These are phyloP conservation scores for Hydropsyche betteni DNA, from an alignment of 2,888 invertebrate genomes.

Conservation along the genomic window DNA sequence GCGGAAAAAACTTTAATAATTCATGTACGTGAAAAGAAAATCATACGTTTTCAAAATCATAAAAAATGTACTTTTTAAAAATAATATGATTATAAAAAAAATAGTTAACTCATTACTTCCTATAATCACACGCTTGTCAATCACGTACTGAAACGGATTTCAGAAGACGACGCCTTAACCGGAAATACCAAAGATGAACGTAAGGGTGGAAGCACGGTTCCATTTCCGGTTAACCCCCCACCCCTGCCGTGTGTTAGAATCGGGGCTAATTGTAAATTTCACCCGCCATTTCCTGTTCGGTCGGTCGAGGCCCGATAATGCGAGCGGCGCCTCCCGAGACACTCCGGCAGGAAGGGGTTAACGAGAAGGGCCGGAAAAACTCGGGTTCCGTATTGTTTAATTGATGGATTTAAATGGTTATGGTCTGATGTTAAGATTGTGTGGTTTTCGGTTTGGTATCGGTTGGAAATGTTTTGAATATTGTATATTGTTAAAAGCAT, in stretches of 20 bases:
- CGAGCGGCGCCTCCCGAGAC: background rate
- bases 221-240: conserved; percentile 43
- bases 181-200: background rate
- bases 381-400: background rate
- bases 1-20: too few relatives aligned
- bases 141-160: background rate
- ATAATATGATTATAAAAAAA: too few relatives aligned
- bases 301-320: conserved; percentile 14
- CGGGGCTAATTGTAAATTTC: conserved; percentile 52
- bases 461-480: too few relatives aligned
- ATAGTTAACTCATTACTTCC: too few relatives aligned
- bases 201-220: conserved; percentile 16
- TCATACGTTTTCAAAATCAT: too few relatives aligned
- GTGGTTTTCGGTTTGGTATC: too few relatives aligned
- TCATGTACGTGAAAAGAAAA: too few relatives aligned
- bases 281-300: conserved; percentile 49
- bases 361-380: background rate
- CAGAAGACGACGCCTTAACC: conserved; percentile 1
- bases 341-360: conserved; percentile 4
- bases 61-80: too few relatives aligned
- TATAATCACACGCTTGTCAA: conserved; percentile 15
- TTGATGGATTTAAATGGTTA: too few relatives aligned
- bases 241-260: conserved; percentile 42
- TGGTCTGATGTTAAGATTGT: too few relatives aligned
- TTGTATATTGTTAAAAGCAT: too few relatives aligned